Percentiles rank a stretch among this genome's conserved stretches.
Evolutionary conservation across 2,113 vertebrate species (phyloP).

Genomic region (Thomomys bottae): DNA sequence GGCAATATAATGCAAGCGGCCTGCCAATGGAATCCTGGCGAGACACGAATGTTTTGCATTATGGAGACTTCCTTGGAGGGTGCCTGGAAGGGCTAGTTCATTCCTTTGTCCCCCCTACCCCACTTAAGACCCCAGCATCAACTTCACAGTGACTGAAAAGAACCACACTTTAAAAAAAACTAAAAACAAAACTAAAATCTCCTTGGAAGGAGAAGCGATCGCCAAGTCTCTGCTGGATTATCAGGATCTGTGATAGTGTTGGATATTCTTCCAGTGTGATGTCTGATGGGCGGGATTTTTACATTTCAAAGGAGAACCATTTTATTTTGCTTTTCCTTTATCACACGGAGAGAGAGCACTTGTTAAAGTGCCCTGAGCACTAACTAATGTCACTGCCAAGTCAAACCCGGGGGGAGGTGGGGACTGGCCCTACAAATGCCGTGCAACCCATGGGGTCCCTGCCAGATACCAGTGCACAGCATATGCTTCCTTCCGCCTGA

Average conservation of each 20-base stretch:
- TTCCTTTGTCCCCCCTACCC: slow-evolving; percentile 57
- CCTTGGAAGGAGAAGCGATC: slow-evolving; percentile 32
- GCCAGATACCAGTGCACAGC: slow-evolving; percentile 19
- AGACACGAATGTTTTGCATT: slow-evolving; percentile 82
- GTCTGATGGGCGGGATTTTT: not conserved
- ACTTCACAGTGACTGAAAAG: not conserved
- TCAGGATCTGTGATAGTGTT: not conserved
- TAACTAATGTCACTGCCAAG: not conserved
- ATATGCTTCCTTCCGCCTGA: slow-evolving; percentile 61
- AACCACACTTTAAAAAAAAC: slow-evolving; percentile 10
- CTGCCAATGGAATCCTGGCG: slow-evolving; percentile 71
- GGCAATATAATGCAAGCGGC: slow-evolving; percentile 82
- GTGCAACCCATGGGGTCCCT: not conserved
- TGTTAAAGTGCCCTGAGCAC: not conserved
- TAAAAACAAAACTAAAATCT: not conserved
- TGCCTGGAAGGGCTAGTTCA: slow-evolving; percentile 68
- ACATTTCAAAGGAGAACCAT: not conserved
- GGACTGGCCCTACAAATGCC: not conserved
- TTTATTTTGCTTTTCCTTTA: not conserved
- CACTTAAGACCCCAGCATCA: slow-evolving; percentile 28
- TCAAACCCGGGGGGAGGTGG: not conserved
- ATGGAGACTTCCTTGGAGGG: slow-evolving; percentile 74
- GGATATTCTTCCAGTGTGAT: not conserved
- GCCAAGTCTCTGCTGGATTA: not conserved
- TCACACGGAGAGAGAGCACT: not conserved